Percentiles rank a stretch among this genome's conserved stretches.
Conservation (phyloP, 2,113 vertebrate species). For the Aptenodytes patagonicus region DNA sequence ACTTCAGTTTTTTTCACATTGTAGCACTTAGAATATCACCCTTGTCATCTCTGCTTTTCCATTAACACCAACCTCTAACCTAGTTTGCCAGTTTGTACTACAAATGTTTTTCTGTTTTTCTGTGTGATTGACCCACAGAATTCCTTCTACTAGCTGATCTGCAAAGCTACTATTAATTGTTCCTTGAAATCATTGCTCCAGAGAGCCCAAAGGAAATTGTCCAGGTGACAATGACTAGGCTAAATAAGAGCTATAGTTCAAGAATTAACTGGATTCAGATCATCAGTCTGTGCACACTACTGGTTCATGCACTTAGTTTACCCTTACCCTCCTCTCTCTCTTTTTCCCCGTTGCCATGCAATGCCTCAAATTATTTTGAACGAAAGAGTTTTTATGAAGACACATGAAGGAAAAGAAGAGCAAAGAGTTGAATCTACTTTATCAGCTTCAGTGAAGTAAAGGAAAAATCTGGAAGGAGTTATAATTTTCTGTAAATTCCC, state of each 20-base stretch:
- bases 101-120: not conserved
- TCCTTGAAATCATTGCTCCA: not conserved
- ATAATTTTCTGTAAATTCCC: not conserved
- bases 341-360: not conserved
- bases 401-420: not conserved
- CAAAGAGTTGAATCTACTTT: not conserved
- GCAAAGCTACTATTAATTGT: not conserved
- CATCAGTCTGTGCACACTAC: not conserved
- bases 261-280: not conserved
- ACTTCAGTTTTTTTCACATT: not conserved
- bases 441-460: not conserved
- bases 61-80: not conserved
- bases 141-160: not conserved
- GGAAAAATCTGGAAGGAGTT: not conserved
- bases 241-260: not conserved
- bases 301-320: not conserved
- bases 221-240: not conserved
- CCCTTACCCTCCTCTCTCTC: accelerated
- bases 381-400: not conserved
- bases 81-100: not conserved
- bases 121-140: not conserved
- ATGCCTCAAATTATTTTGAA: not conserved
- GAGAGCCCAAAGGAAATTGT: not conserved
- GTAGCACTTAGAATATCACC: not conserved
- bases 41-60: not conserved